These are phyloP conservation scores for Melanotus villosus DNA, from an alignment of 2,888 invertebrate species.

Conservation along the genomic window DNA sequence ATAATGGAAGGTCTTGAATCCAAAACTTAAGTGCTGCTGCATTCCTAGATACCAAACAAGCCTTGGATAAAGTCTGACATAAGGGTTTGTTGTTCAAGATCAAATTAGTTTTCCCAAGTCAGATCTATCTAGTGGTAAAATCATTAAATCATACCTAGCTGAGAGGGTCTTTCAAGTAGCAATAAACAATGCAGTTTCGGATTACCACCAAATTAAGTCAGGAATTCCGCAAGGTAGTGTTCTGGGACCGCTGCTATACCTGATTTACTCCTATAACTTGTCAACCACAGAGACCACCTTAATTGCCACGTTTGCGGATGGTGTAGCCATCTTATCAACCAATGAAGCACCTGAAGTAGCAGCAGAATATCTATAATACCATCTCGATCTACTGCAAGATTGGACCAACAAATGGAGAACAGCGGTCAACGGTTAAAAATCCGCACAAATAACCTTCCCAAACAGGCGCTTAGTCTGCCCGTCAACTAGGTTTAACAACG, in stretches of 20 bases:
- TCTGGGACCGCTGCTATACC: no score
- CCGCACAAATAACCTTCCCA: not conserved
- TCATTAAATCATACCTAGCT: no score
- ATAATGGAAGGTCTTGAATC: no score
- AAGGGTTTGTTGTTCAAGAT: no score
- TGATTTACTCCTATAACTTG: not conserved
- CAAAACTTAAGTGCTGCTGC: no score
- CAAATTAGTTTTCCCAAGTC: no score
- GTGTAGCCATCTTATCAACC: not conserved
- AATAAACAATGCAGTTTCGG: no score
- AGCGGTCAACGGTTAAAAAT: not conserved
- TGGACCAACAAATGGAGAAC: constrained; percentile 5
- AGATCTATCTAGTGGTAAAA: no score
- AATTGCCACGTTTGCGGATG: constrained; percentile 5
- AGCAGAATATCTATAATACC: not conserved
- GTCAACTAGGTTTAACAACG: not conserved
- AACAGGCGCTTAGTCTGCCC: not conserved
- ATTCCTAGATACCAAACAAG: no score
- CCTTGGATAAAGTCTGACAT: constrained; percentile 29
- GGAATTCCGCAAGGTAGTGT: no score
- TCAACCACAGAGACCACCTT: not conserved
- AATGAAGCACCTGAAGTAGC: not conserved
- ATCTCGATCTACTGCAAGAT: not conserved
- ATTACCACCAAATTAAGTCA: no score
- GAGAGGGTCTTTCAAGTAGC: no score